Evolutionary conservation across 2,113 vertebrate species (phyloP), one percentile per base, ranked within the genome.

Genomic region (Gobius niger): DNA sequence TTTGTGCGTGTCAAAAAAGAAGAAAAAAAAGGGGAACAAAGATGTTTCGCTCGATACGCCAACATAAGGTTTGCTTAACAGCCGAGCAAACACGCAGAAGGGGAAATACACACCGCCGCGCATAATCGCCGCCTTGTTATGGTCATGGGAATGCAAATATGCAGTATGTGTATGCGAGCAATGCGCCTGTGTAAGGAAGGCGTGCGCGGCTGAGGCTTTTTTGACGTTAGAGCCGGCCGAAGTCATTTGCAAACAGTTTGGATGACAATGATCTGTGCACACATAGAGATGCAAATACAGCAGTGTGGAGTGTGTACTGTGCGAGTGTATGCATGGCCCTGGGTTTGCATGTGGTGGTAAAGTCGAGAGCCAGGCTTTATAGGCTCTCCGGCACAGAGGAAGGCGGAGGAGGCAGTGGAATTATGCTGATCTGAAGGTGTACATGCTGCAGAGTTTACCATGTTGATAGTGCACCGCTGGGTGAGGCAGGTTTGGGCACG

Each of bases 71-170:
- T 85, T 89, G 87, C 78, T 83, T 89, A 87, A 84, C 76, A 87
- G 76, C 83, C 82, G 87, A 83, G 85, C 84, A 89, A 89, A 90
- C 73, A 79, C 65, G 72, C 74, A 70, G 24, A 50, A 15, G 59
- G 70, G 89, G 80, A 82, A 85, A 80, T 87, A 84, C 77, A 84
- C 76, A 83, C 83, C 79, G 76, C 68, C 59, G 81, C 75, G 78
- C 76, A 89, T 86, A 83, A 89, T 86, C 88, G 86, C 87, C 87
- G 75, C 61, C 72, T 86, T 79, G 80, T 86, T 86, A 84, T 89
- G 78, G 83, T 87, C 84, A 85, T 87, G 81, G 76, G 80, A 87
- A 88, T 85, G 84, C 87, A 88, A 90, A 88, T 85, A 82, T 12
- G 64, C 78, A 0, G 24, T 34, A 24, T 57, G 24, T 57, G 24